These are phyloP conservation scores for Sebastes vulpes DNA, from an alignment of 2,797 vertebrate genomes.

Conservation along the genomic window DNA sequence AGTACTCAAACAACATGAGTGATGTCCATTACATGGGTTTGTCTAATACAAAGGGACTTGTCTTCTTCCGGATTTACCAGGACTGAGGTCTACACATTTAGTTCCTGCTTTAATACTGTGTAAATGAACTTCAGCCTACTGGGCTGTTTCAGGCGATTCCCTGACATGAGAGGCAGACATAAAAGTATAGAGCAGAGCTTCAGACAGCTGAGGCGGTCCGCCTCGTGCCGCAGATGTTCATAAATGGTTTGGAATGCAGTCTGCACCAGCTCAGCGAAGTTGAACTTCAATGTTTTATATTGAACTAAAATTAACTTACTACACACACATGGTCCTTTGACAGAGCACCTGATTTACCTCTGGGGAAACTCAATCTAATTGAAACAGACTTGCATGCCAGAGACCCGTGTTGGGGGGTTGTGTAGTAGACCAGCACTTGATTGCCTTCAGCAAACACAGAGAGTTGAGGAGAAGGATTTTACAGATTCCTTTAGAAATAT, in stretches of 20 bases:
- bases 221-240: constrained; percentile 76
- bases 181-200: constrained; percentile 30
- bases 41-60: background rate
- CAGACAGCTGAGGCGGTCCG: constrained; percentile 28
- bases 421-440: background rate
- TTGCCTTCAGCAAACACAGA: constrained; percentile 12
- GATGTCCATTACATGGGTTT: background rate
- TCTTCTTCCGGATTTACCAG: background rate
- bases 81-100: background rate
- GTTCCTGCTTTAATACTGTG: background rate
- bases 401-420: constrained; percentile 3
- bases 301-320: constrained; percentile 74
- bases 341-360: constrained; percentile 61
- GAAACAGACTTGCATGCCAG: constrained; percentile 14
- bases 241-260: constrained; percentile 85
- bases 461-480: background rate
- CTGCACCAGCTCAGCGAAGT: constrained; percentile 56
- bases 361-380: constrained; percentile 42
- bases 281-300: constrained; percentile 69
- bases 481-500: background rate
- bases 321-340: constrained; percentile 7
- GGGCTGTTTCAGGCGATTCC: constrained; percentile 4
- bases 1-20: constrained; percentile 29
- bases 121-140: constrained; percentile 11
- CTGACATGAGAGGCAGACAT: constrained; percentile 32